Evolutionary conservation across 2,888 invertebrate species (phyloP).

Genomic region (Sabatieria punctata): DNA sequence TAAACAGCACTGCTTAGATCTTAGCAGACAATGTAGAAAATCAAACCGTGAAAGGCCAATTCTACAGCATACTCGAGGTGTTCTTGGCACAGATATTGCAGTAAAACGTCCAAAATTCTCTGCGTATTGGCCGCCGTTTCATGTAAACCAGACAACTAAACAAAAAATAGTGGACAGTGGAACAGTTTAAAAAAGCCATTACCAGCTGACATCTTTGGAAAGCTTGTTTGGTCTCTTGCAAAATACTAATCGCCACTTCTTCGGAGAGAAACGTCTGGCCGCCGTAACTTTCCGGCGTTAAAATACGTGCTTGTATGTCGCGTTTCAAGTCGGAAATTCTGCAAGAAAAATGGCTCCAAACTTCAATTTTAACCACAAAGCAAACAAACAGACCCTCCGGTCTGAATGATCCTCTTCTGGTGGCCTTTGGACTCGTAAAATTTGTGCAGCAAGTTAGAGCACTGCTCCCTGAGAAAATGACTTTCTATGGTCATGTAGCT

Average conservation of each 20-base stretch:
- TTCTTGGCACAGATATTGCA: conserved; percentile 67
- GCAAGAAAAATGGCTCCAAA: conserved; percentile 10
- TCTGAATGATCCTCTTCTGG: conserved; percentile 76
- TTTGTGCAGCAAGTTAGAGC: conserved; percentile 52
- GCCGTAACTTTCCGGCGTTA: conserved; percentile 83
- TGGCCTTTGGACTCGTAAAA: conserved; percentile 87
- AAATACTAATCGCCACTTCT: conserved; percentile 69
- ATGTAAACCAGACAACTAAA: conserved; percentile 54
- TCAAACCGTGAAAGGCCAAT: conserved; percentile 51
- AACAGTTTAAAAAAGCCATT: conserved; percentile 11
- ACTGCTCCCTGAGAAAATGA: conserved; percentile 57
- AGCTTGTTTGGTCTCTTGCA: conserved; percentile 67
- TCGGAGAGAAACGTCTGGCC: conserved; percentile 93
- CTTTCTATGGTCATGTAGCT: conserved; percentile 48
- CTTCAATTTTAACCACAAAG: conserved; percentile 5
- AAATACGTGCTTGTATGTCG: conserved; percentile 80
- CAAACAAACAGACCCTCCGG: conserved; percentile 47
- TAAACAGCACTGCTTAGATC: no score
- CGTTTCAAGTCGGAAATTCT: conserved; percentile 78
- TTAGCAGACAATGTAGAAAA: no score
- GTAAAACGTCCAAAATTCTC: conserved; percentile 57
- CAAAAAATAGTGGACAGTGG: conserved; percentile 35
- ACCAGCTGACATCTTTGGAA: conserved; percentile 69
- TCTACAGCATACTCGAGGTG: conserved; percentile 94
- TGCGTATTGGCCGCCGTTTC: conserved; percentile 55